These are phyloP conservation scores for Sander vitreus DNA, from an alignment of 2,113 vertebrate species.

Conservation along the genomic window DNA sequence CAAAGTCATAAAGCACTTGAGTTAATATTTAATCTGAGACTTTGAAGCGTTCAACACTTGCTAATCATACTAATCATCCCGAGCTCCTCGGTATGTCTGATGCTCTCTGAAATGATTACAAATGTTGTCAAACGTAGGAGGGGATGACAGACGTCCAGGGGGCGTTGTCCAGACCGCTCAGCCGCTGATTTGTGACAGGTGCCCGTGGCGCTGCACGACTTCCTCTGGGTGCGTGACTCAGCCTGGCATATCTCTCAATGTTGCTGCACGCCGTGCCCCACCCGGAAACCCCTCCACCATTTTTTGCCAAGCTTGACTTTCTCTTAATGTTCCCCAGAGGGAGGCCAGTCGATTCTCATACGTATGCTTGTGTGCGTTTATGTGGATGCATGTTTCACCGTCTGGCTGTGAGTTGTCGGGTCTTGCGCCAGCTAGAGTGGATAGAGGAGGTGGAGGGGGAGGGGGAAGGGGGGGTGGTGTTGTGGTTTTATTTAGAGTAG, in stretches of 20 bases:
- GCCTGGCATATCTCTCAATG: conserved; percentile 40
- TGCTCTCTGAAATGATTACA: neutral
- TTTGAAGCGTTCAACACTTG: conserved; percentile 8
- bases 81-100: neutral
- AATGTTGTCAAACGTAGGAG: conserved; percentile 50
- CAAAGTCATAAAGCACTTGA: neutral
- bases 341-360: conserved; percentile 15
- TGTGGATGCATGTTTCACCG: conserved; percentile 14
- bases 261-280: conserved; percentile 29
- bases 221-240: conserved; percentile 43
- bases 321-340: conserved; percentile 56
- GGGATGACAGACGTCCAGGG: conserved; percentile 26
- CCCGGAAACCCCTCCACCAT: conserved; percentile 27
- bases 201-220: conserved; percentile 41
- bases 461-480: neutral
- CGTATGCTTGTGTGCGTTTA: neutral
- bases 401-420: conserved; percentile 32
- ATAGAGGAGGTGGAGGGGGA: neutral
- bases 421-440: conserved; percentile 14
- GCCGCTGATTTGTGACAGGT: conserved; percentile 40
- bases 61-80: conserved; percentile 31
- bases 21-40: conserved; percentile 12
- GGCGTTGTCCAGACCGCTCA: conserved; percentile 61
- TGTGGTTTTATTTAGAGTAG: conserved; percentile 56
- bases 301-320: conserved; percentile 50